Conservation (phyloP, 2,888 invertebrate species). For the Myopa tessellatipennis region DNA sequence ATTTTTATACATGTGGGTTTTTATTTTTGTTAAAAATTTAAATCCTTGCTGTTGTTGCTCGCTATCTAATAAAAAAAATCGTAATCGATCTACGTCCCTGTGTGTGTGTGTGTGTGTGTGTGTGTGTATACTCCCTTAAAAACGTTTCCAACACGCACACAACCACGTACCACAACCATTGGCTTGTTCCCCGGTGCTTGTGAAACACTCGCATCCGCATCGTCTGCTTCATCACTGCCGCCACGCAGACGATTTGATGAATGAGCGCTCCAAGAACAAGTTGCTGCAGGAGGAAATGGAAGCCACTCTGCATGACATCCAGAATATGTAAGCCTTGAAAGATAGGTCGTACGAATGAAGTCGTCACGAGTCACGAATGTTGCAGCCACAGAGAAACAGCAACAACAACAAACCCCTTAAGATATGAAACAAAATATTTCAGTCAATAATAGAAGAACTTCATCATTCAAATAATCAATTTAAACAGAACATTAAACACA, state of each 20-base stretch:
- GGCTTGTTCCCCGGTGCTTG: constrained; percentile 40
- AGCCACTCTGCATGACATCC: constrained; percentile 98
- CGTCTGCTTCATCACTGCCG: too few relatives aligned
- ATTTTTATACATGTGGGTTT: constrained; percentile 54
- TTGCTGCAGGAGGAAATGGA: constrained; percentile 98
- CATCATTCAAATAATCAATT: constrained; percentile 5
- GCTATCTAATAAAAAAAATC: constrained; percentile 32
- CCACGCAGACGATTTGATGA: constrained; percentile 87
- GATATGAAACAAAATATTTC: constrained; percentile 38
- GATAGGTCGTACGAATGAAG: constrained; percentile 5
- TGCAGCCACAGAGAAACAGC: constrained; percentile 28
- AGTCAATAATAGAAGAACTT: constrained; percentile 39
- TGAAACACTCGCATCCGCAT: constrained; percentile 22
- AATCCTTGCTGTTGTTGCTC: constrained; percentile 48
- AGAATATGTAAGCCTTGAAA: constrained; percentile 86
- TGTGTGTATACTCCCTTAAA: constrained; percentile 37
- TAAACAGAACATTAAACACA: constrained; percentile 11
- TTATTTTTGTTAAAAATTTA: constrained; percentile 55
- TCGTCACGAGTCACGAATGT: constrained; percentile 32
- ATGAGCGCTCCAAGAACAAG: constrained; percentile 96
- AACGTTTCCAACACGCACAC: constrained; percentile 24
- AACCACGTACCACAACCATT: not conserved
- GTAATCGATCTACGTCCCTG: constrained; percentile 37
- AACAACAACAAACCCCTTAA: constrained; percentile 18
- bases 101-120: constrained; percentile 43